Evolutionary conservation across 2,888 invertebrate genomes (phyloP), one percentile per base, ranked within the genome.

Genomic region (Amblyjoppa proteus): DNA sequence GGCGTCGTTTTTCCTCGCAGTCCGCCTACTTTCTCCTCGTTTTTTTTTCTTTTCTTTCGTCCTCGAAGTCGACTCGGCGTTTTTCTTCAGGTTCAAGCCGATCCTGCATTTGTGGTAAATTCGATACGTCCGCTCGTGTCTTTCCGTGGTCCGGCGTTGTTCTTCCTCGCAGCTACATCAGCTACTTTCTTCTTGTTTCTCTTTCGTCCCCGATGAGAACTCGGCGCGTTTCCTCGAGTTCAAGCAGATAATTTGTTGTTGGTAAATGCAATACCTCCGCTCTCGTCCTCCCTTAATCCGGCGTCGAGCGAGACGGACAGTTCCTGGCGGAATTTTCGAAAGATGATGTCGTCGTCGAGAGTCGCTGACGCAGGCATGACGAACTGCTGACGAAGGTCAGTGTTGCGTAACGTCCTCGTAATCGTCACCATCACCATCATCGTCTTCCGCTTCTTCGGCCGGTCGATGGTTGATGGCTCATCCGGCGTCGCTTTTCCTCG

Each of bases 341-440:
- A 81, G 71, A 73, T 16, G 56, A 76, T 69, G 81, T 75, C 85
- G 88, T 88, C 87, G 86, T 83, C 81, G 66, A 73, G 84, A 69
- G 79, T 84, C 82, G 88, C 88, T 90, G 91, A 91, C 90, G 87
- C 88, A 87, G 84, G 81, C 81, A 87, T 89, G 91, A 91, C 91
- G 91, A 90, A 87, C 83, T 85, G 90, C 87, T 84, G 87, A 90
- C 88, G 90, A 92, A 92, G 92, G 92, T 92, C 92, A 92, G 92
- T 92, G 92, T 92, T 92, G 91, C 88, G 90, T 92, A 92, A 92
- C 89, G 87, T 88, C 87, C 88, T 76, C 74, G 83, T 86, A 75
- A 83, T 86, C 78, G 74, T 71, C 77, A 45, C 3, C 49, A 85
- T 20, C 34, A n/a, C 13, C 9, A 49, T 71, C 25, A 28, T 77